A percentile compares a stretch with the other conserved stretches of the same genome.
Evolutionary conservation across 2,797 vertebrate species (phyloP).

Genomic region (Pipistrellus pygmaeus): DNA sequence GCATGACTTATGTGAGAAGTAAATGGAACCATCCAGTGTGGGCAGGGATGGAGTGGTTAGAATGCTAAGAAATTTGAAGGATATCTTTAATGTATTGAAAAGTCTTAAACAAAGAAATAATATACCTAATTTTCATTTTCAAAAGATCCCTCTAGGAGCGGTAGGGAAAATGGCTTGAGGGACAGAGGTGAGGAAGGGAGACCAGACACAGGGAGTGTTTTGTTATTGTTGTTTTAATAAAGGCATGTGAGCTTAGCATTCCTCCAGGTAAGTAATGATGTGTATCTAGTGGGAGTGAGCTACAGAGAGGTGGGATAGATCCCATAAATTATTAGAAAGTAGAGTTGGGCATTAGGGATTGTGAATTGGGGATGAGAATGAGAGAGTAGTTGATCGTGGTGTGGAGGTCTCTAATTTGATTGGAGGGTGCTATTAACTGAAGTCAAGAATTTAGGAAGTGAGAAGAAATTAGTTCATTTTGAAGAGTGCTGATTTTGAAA

Average conservation of each 20-base stretch:
- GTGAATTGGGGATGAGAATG: not conserved
- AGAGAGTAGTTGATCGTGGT: not conserved
- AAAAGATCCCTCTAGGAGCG: not conserved
- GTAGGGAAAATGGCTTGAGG: not conserved
- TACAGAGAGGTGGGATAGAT: not conserved
- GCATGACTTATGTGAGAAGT: not conserved
- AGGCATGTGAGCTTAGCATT: not conserved
- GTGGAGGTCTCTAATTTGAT: not conserved
- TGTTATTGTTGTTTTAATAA: slow-evolving; percentile 6
- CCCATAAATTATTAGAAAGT: not conserved
- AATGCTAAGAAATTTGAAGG: not conserved
- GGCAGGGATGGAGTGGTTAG: not conserved
- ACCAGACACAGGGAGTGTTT: not conserved
- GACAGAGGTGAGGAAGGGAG: not conserved
- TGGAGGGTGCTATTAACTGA: not conserved
- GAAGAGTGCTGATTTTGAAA: slow-evolving; percentile 44
- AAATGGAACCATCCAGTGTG: not conserved
- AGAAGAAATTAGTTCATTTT: not conserved
- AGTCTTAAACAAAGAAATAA: slow-evolving; percentile 30
- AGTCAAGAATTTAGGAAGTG: not conserved
- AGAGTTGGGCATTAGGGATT: not conserved
- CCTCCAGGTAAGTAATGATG: not conserved
- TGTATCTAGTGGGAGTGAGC: not conserved
- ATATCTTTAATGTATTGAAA: not conserved
- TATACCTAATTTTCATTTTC: slow-evolving; percentile 48